Conservation (phyloP, 2,113 vertebrate species). For the Haplotaxodon microlepis region DNA sequence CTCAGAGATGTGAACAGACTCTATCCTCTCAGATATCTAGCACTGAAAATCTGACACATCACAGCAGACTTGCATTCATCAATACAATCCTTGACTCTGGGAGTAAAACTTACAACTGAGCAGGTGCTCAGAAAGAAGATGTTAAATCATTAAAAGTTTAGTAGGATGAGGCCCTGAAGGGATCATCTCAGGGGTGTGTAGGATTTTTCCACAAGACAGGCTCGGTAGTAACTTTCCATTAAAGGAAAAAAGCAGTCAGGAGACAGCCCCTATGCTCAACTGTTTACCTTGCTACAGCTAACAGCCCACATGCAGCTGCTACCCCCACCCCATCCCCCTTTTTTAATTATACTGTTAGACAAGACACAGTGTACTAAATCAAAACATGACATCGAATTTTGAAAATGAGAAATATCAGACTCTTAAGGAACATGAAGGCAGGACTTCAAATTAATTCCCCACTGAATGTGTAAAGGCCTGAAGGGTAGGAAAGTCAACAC, state of each 20-base stretch:
- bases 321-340: background rate
- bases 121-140: background rate
- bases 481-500: background rate
- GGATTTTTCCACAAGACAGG: background rate
- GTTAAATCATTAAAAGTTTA: slow-evolving; percentile 5
- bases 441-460: background rate
- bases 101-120: background rate
- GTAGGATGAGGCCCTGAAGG: background rate
- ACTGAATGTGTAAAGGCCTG: background rate
- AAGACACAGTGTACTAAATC: background rate
- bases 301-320: background rate
- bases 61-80: background rate
- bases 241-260: background rate
- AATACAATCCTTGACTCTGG: background rate
- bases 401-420: background rate
- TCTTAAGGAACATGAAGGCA: background rate
- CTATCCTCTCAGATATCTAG: background rate
- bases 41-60: background rate
- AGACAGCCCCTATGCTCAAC: background rate
- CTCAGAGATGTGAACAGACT: background rate
- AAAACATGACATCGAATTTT: background rate
- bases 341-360: background rate
- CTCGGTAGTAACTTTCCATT: background rate
- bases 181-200: background rate
- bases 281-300: background rate